Conservation (phyloP, 2,113 vertebrate genomes). For the Irena cyanogastra region DNA sequence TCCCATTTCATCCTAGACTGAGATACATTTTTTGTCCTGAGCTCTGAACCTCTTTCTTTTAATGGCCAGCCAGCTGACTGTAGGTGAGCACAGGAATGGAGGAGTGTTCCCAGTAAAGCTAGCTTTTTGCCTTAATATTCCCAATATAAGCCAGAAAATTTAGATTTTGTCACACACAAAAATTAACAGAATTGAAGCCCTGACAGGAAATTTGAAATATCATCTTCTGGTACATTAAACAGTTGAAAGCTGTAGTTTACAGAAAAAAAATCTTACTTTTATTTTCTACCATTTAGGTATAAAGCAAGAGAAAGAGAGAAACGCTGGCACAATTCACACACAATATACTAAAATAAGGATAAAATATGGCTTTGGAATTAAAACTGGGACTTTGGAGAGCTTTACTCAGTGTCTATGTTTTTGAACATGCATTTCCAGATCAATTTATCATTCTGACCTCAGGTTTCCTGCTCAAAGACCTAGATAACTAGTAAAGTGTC, state of each 20-base stretch:
- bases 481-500: background rate
- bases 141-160: background rate
- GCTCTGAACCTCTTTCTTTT: background rate
- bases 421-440: background rate
- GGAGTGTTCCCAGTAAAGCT: background rate
- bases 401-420: background rate
- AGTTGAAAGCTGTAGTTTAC: background rate
- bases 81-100: background rate
- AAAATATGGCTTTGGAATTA: background rate
- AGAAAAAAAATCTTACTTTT: background rate
- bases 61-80: background rate
- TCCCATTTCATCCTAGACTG: background rate
- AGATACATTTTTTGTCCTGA: background rate
- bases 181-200: background rate
- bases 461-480: background rate
- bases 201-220: background rate
- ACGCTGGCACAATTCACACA: accelerated
- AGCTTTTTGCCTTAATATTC: background rate
- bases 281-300: background rate
- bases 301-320: background rate
- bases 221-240: background rate
- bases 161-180: background rate
- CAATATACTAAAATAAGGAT: background rate
- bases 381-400: background rate
- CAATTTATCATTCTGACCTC: background rate